A percentile compares a stretch with the other conserved stretches of the same genome.
These are phyloP conservation scores for Axis porcinus DNA, from an alignment of 2,113 vertebrate genomes.

Conservation along the genomic window DNA sequence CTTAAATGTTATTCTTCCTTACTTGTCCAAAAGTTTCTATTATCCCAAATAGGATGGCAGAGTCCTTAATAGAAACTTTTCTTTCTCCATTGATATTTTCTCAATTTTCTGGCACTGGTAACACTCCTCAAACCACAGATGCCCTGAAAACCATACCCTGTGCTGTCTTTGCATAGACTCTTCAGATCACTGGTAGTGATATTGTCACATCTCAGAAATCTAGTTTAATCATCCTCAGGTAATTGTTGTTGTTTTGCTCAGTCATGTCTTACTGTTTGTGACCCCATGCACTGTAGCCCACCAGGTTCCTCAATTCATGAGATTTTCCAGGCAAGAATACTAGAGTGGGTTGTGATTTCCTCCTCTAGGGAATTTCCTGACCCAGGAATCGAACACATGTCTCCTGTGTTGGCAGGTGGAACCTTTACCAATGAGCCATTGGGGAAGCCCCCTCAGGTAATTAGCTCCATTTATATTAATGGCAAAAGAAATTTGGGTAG, in stretches of 20 bases:
- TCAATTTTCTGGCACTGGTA: not conserved
- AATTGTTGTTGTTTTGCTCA: not conserved
- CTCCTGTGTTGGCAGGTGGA: not conserved
- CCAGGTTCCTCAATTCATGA: not conserved
- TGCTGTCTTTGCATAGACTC: too few species aligned
- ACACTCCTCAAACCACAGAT: not conserved
- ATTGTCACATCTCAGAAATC: not conserved
- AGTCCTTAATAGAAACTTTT: not conserved
- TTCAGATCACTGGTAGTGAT: not conserved
- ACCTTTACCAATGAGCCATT: not conserved
- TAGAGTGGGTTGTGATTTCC: rapidly evolving
- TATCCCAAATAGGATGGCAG: not conserved
- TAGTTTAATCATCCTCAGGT: not conserved
- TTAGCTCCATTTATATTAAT: not conserved
- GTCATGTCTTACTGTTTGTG: not conserved
- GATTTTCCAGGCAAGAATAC: not conserved
- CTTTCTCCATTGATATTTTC: not conserved
- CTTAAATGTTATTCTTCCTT: not conserved
- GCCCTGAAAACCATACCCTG: not conserved
- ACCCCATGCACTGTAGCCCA: not conserved
- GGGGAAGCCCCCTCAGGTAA: not conserved
- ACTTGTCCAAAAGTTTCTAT: not conserved
- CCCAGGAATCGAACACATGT: rapidly evolving
- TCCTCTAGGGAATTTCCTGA: not conserved
- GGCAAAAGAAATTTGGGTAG: not conserved